Percentiles rank a stretch among this genome's conserved stretches.
Conservation (phyloP, 2,797 vertebrate genomes). For the Bradypodion pumilum region DNA sequence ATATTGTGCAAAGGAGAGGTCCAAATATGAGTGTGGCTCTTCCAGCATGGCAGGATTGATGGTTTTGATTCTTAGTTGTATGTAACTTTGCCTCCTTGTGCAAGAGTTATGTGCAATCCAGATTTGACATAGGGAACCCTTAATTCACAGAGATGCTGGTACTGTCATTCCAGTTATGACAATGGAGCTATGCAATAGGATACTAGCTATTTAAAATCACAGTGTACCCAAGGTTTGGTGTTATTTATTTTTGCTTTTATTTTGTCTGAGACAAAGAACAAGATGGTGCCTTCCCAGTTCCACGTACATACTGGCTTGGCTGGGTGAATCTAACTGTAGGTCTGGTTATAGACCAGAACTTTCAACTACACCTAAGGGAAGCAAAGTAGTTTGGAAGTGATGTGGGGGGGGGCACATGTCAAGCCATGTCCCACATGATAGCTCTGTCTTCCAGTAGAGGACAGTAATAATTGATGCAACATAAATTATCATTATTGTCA, state of each 20-base stretch:
- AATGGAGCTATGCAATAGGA: no score
- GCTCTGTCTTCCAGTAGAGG: neutral
- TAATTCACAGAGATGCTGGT: no score
- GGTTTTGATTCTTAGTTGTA: neutral
- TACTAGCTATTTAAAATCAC: no score
- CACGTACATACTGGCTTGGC: neutral
- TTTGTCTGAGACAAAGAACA: no score
- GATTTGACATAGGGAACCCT: no score
- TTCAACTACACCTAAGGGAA: neutral
- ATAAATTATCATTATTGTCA: no score
- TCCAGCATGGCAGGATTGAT: neutral
- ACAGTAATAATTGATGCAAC: neutral
- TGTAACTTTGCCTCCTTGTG: no score
- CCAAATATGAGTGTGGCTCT: constrained; percentile 30
- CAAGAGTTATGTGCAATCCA: no score
- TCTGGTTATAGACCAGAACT: neutral
- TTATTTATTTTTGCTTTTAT: no score
- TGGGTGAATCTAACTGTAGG: neutral
- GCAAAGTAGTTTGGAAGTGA: neutral
- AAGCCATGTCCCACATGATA: neutral
- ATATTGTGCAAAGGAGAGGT: constrained; percentile 57
- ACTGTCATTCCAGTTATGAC: no score
- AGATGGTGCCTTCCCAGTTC: no score
- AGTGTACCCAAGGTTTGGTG: no score
- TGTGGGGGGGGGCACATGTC: neutral